Base-by-base conservation (phyloP, 2,888 invertebrate species). In the Aquatica leii region DNA sequence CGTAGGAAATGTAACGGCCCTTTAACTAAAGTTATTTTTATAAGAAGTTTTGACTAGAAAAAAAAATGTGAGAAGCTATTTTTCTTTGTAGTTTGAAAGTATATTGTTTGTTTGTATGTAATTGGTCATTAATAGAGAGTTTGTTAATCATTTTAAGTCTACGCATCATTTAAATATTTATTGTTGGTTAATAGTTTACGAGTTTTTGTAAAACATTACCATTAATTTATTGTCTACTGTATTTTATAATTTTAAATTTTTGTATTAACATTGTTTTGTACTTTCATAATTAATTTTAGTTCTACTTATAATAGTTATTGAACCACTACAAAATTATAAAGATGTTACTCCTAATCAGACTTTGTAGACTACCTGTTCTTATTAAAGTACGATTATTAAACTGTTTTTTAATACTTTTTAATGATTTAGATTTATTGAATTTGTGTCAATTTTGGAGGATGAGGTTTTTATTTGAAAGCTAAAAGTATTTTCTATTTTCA, bases 21-120 rank as follows among this genome's bases (percentile, higher is more conserved):
- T 14, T 18, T 43, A 24, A 52, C 43, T 31, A 31, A 59, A 51
- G 52, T 59, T 59, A 59, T 59, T 59, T 59, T 59, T 59, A 43
- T 59, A 53, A 59, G 58, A 35, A 24, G 20, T 40, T 50, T 21
- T 37, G 11, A 40, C 20, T 49, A 49, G 50, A 18, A 24, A 20
- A 40, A 31, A n/a, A 31, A 20, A 41, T 34, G 15, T 31, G 12
- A 11, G 1, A 21, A 3, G 20, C 49, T 31, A 18, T 35, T 2
- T 14, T 12, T 55, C 6, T 49, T 18, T 11, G 12, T 21, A 17
- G 46, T 48, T 49, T n/a, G 17, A 46, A 18, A 18, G 8, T 31
- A 9, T 17, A 11, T 49, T 46, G 35, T 56, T 37, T 2, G 11
- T 18, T 48, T 20, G n/a, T 20, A 46, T 5, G 9, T 17, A 46